Evolutionary conservation across 1,140 invertebrate genomes (phyloP).

Genomic region (Hirudo medicinalis): DNA sequence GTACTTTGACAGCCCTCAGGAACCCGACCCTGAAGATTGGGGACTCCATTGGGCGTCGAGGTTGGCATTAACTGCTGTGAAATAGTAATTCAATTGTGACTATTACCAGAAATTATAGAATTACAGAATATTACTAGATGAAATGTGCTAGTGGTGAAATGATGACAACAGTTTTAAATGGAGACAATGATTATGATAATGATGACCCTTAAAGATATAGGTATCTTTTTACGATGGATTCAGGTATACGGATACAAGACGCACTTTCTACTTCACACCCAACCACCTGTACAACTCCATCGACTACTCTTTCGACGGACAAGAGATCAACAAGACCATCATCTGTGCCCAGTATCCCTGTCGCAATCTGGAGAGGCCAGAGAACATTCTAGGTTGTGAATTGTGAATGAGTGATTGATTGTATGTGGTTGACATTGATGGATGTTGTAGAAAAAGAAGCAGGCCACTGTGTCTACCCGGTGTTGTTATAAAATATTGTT

Average conservation of each 20-base stretch:
- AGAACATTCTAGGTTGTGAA: conserved; percentile 26
- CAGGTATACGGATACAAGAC: conserved; percentile 28
- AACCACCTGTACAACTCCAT: conserved; percentile 29
- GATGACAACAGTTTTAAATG: too few species aligned
- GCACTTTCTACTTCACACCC: conserved; percentile 31
- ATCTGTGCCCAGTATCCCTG: conserved; percentile 25
- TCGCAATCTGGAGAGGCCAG: conserved; percentile 20
- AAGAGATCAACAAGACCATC: conserved; percentile 8
- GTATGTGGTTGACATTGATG: too few species aligned
- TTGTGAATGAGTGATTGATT: too few species aligned
- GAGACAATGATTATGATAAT: too few species aligned
- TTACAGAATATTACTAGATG: too few species aligned
- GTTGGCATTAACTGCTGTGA: background rate
- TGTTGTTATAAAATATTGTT: too few species aligned
- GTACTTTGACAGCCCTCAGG: conserved; percentile 36
- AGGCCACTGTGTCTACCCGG: too few species aligned
- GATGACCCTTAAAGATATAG: too few species aligned
- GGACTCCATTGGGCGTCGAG: conserved; percentile 34
- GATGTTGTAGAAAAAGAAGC: too few species aligned
- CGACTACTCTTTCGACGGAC: conserved; percentile 22
- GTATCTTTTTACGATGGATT: too few species aligned
- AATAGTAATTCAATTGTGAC: background rate
- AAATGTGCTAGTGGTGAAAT: too few species aligned
- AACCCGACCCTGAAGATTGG: conserved; percentile 33
- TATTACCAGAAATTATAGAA: too few species aligned